Conservation (phyloP, 2,797 vertebrate genomes). For the Tarsius wallacei region DNA sequence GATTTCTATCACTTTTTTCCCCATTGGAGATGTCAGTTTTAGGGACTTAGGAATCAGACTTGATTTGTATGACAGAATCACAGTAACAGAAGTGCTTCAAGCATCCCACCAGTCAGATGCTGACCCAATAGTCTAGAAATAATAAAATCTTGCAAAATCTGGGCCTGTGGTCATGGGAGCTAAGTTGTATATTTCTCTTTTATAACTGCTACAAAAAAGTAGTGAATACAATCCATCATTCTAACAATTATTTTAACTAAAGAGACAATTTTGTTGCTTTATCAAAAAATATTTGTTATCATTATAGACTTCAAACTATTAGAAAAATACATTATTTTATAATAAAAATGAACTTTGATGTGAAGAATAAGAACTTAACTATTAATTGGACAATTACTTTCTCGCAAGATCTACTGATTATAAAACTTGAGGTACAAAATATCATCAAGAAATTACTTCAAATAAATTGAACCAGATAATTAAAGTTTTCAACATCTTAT, state of each 20-base stretch:
- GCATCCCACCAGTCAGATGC: not conserved
- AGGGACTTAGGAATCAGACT: not conserved
- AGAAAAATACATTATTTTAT: conserved; percentile 43
- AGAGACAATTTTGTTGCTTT: not conserved
- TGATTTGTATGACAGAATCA: not conserved
- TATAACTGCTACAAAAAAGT: not conserved
- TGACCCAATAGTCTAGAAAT: not conserved
- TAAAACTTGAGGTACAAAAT: conserved; percentile 49
- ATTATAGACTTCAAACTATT: not conserved
- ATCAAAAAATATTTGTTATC: conserved; percentile 19
- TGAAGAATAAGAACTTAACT: conserved; percentile 33
- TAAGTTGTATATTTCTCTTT: not conserved
- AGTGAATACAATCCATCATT: not conserved
- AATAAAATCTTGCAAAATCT: not conserved
- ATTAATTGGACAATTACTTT: conserved; percentile 76
- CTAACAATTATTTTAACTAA: not conserved
- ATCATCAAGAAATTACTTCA: conserved; percentile 62
- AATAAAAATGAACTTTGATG: conserved; percentile 46
- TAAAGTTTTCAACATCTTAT: conserved; percentile 62
- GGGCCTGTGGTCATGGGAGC: not conserved
- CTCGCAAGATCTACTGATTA: conserved; percentile 14
- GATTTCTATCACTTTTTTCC: not conserved
- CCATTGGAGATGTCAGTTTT: not conserved
- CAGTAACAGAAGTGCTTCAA: not conserved
- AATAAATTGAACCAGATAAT: conserved; percentile 45